Conservation (phyloP, 2,797 vertebrate species). For the Mastacembelus armatus region DNA sequence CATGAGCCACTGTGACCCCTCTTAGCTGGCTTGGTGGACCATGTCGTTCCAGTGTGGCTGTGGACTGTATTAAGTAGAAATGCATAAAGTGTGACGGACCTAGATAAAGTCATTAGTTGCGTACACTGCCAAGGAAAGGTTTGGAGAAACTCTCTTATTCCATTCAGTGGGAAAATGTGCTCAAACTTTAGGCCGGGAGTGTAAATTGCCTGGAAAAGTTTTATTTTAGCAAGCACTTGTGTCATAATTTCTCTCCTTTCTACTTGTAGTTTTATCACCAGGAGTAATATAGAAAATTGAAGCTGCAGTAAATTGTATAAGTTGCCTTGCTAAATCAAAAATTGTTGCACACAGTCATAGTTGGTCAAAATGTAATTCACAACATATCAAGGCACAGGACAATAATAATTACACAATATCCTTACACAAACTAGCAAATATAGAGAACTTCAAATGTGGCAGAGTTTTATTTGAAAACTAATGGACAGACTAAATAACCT, state of each 20-base stretch:
- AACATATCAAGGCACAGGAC: background rate
- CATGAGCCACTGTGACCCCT: conserved; percentile 21
- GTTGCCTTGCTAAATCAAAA: background rate
- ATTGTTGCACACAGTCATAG: background rate
- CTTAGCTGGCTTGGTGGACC: background rate
- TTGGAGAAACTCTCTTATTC: no score
- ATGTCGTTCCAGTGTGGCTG: background rate
- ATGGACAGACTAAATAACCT: background rate
- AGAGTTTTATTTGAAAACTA: conserved; percentile 20
- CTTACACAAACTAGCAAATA: background rate
- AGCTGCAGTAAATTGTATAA: background rate
- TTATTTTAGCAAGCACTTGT: background rate
- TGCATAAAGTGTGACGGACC: background rate
- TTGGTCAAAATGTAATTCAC: background rate
- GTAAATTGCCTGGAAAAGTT: background rate
- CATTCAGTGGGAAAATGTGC: no score
- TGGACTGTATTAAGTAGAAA: conserved; percentile 5
- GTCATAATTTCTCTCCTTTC: background rate
- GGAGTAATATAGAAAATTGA: background rate
- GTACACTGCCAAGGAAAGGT: background rate
- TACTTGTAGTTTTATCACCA: background rate
- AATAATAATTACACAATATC: conserved; percentile 1
- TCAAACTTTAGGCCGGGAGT: no score
- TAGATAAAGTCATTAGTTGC: no score
- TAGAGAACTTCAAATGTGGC: conserved; percentile 5